These are phyloP conservation scores for Coboldia fuscipes DNA, from an alignment of 1,140 invertebrate genomes.

Conservation along the genomic window DNA sequence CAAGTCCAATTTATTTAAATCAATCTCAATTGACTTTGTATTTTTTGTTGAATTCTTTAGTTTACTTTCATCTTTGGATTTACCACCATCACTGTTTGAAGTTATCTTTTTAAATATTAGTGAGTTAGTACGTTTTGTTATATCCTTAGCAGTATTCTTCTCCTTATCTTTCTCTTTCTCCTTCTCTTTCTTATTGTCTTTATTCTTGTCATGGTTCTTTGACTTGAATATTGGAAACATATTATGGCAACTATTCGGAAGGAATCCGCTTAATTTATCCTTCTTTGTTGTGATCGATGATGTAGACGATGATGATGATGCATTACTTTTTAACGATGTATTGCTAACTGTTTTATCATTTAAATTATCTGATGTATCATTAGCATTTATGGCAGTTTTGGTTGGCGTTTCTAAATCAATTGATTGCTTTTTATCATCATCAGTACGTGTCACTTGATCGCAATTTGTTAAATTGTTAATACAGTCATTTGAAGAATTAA, in stretches of 20 bases:
- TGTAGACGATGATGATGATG: not conserved
- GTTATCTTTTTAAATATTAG: no score
- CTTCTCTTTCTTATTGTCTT: slow-evolving; percentile 9
- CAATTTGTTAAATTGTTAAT: no score
- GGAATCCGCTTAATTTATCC: slow-evolving; percentile 18
- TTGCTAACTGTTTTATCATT: not conserved
- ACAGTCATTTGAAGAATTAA: no score
- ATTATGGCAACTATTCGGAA: slow-evolving; percentile 16
- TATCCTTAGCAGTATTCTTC: no score
- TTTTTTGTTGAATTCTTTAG: no score
- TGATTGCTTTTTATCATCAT: not conserved
- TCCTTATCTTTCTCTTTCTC: slow-evolving; percentile 16
- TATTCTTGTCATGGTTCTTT: slow-evolving; percentile 14
- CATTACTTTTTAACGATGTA: not conserved
- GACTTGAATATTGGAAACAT: slow-evolving; percentile 20
- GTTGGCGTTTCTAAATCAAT: not conserved
- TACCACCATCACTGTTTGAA: no score
- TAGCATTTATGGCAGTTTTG: not conserved
- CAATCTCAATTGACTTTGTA: no score
- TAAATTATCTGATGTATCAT: not conserved
- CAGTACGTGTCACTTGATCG: no score
- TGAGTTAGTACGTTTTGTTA: no score
- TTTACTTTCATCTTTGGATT: no score
- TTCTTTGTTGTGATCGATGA: slow-evolving; percentile 9
- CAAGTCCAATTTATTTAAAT: no score